Percentiles rank a stretch among this genome's conserved stretches.
Conservation (phyloP, 2,888 invertebrate genomes). For the Ceraclea dissimilis region DNA sequence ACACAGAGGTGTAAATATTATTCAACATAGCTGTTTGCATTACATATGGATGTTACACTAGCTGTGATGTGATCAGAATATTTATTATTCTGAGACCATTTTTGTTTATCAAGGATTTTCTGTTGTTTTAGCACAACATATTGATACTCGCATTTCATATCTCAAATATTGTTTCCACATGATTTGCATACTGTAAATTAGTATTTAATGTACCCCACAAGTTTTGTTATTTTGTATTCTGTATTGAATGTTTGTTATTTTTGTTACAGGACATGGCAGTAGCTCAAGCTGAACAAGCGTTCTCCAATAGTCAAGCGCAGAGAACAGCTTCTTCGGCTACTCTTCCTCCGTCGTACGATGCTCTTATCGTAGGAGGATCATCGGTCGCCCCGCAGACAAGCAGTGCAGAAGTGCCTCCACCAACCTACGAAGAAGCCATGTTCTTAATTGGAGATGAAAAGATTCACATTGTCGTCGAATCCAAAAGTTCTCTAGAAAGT, state of each 20-base stretch:
- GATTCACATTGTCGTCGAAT: constrained; percentile 21
- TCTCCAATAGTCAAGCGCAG: constrained; percentile 42
- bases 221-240: not conserved
- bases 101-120: too few relatives aligned
- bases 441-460: constrained; percentile 47
- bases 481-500: constrained; percentile 10
- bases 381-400: constrained; percentile 40
- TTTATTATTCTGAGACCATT: too few relatives aligned
- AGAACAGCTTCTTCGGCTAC: constrained; percentile 52
- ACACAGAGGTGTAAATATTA: too few relatives aligned
- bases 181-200: too few relatives aligned
- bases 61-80: too few relatives aligned
- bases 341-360: constrained; percentile 56
- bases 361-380: constrained; percentile 40
- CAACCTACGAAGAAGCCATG: constrained; percentile 58
- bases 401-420: constrained; percentile 50
- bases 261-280: constrained; percentile 47
- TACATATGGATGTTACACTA: too few relatives aligned
- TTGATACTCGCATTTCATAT: too few relatives aligned
- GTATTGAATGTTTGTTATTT: not conserved
- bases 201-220: too few relatives aligned
- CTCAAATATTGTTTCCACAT: too few relatives aligned
- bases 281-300: constrained; percentile 49
- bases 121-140: too few relatives aligned
- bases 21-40: too few relatives aligned